Evolutionary conservation across 2,888 invertebrate species (phyloP).

Genomic region (Embidobia sp.): DNA sequence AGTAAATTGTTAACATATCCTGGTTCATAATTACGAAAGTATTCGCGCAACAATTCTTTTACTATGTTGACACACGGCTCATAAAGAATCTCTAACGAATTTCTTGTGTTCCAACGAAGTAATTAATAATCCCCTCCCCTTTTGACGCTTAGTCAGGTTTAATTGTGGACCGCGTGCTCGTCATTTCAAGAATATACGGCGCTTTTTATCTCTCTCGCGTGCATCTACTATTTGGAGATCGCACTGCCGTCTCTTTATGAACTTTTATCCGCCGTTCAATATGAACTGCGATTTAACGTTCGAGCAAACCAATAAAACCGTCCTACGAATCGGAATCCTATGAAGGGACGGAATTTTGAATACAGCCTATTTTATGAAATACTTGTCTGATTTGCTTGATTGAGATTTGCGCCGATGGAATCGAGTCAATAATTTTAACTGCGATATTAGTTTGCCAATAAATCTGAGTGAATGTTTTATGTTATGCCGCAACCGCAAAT

Average conservation of each 20-base stretch:
- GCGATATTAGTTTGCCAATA: slow-evolving; percentile 3
- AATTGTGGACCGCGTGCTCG: slow-evolving; percentile 34
- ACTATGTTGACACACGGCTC: no score
- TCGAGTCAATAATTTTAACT: neutral
- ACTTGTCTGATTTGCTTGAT: slow-evolving; percentile 45
- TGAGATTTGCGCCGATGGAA: slow-evolving; percentile 23
- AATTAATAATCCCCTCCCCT: slow-evolving; percentile 21
- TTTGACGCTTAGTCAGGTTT: slow-evolving; percentile 55
- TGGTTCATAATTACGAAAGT: no score
- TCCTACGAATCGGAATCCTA: slow-evolving; percentile 34
- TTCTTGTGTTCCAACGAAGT: no score
- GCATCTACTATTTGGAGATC: slow-evolving; percentile 43
- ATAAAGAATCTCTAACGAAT: no score
- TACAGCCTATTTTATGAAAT: slow-evolving; percentile 46
- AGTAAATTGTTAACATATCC: no score
- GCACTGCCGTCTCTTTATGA: slow-evolving; percentile 49
- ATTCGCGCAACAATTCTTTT: no score
- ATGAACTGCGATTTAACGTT: slow-evolving; percentile 45
- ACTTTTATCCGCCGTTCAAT: slow-evolving; percentile 56
- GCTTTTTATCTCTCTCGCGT: slow-evolving; percentile 29
- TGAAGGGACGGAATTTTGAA: slow-evolving; percentile 45
- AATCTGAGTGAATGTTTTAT: no score
- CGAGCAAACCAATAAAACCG: slow-evolving; percentile 52
- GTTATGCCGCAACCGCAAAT: no score
- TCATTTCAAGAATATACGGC: slow-evolving; percentile 36